Evolutionary conservation across 2,888 invertebrate species (phyloP).

Genomic region (Phaonia tiefii): DNA sequence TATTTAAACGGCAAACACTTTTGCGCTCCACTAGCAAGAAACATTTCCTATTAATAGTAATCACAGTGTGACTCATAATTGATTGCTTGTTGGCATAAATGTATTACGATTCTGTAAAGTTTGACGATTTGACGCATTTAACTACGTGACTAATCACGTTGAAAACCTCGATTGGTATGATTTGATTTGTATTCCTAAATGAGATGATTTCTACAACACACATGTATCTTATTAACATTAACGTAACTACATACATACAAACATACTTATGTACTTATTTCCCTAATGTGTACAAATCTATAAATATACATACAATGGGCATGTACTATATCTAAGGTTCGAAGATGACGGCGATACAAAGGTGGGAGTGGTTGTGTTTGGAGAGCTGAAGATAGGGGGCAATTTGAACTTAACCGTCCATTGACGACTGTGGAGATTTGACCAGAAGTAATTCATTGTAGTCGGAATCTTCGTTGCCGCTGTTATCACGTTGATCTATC

Average conservation of each 20-base stretch:
- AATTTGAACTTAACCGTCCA: constrained; percentile 69
- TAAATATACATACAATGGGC: constrained; percentile 34
- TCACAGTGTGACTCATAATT: constrained; percentile 7
- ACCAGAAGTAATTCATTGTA: constrained; percentile 79
- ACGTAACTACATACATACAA: constrained; percentile 1
- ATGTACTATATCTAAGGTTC: constrained; percentile 17
- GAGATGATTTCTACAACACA: constrained; percentile 17
- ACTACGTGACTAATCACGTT: constrained; percentile 34
- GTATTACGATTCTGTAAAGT: not conserved
- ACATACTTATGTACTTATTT: not conserved
- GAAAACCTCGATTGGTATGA: constrained; percentile 37
- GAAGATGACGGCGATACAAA: constrained; percentile 13
- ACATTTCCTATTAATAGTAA: no score
- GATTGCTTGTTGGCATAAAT: constrained; percentile 14
- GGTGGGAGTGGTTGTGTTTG: constrained; percentile 21
- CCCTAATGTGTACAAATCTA: constrained; percentile 47
- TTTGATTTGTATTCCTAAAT: no score
- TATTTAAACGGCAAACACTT: no score
- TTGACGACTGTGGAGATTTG: constrained; percentile 79
- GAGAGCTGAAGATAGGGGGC: constrained; percentile 44
- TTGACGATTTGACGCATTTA: constrained; percentile 2
- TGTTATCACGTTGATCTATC: constrained; percentile 78
- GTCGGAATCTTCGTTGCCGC: constrained; percentile 79
- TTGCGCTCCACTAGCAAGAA: not conserved
- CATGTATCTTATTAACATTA: not conserved